Evolutionary conservation across 2,888 invertebrate genomes (phyloP), one percentile per base, ranked within the genome.

Genomic region (Metopia argyrocephala): DNA sequence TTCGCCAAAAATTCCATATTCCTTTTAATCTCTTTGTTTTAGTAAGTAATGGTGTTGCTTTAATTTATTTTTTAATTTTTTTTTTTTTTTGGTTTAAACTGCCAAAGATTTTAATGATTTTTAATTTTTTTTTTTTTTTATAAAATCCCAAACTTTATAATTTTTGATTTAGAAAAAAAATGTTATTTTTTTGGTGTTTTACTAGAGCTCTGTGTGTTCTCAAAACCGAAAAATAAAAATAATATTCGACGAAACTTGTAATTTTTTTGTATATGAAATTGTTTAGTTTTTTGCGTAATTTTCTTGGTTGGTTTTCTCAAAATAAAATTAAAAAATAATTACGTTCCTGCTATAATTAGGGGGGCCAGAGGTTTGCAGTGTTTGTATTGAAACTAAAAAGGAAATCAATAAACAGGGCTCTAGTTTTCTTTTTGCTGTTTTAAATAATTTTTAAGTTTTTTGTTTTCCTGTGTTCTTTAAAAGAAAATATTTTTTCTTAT

Each of bases 61-160:
- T 4, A 38, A 54, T 66, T 38, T 65, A 52, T 12, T 56, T 59
- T 38, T 50, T 45, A 20, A 27, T 18, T 50, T 45, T 76, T 31
- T 20, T 28, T 27, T 23, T 25, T 12, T 28, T 64, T 31, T 57
- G 21, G n/a, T 28, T 64, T 66, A 18, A 38, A 18, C 52, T 59
- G 59, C 38, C 38, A 38, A 66, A 61, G 31, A 46, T 31, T 56
- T 52, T 61, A 68, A 75, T 76, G 69, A 64, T 64, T 31, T 20
- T 28, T 28, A 21, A 4, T 31, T 18, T 23, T 56, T 69, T 64
- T 64, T 52, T 66, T 65, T 68, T 73, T 48, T 70, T 65, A 69
- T 76, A 76, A 78, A 81, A 71, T 75, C 50, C 81, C 74, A 81
- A 81, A 81, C 74, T 78, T 78, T 76, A n/a, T 54, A 80, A 74